Conservation (phyloP, 1,140 invertebrate species). For the Anagrus nilaparvatae region DNA sequence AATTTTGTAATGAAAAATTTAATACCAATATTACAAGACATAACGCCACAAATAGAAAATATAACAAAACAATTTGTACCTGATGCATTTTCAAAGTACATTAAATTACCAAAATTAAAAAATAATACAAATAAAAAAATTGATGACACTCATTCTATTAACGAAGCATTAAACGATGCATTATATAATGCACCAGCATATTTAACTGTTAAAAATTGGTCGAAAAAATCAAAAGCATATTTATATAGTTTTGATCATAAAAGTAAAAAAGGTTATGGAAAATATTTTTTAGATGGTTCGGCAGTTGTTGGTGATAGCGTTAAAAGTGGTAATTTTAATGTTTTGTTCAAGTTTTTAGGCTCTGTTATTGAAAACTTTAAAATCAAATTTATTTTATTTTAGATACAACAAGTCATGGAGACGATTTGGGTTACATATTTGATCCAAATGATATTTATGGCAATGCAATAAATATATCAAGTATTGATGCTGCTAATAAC, state of each 20-base stretch:
- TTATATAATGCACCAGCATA: constrained; percentile 65
- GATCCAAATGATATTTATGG: constrained; percentile 50
- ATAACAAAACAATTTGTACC: constrained; percentile 22
- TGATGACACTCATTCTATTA: constrained; percentile 20
- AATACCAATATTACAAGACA: constrained; percentile 32
- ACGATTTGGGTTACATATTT: constrained; percentile 60
- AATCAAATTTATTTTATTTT: constrained; percentile 11
- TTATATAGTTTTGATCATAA: constrained; percentile 65
- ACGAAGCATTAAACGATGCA: constrained; percentile 48
- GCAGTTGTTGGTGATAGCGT: constrained; percentile 37
- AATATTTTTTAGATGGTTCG: constrained; percentile 50
- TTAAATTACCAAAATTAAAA: constrained; percentile 15
- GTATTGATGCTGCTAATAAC: constrained; percentile 32
- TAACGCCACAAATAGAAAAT: constrained; percentile 23
- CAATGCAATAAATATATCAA: constrained; percentile 36
- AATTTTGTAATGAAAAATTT: constrained; percentile 49
- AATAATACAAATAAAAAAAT: background rate
- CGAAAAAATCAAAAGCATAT: constrained; percentile 46
- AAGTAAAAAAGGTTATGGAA: constrained; percentile 48
- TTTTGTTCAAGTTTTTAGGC: background rate
- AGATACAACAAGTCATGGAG: constrained; percentile 49
- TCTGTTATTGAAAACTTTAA: no score
- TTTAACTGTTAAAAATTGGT: constrained; percentile 55
- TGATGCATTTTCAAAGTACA: constrained; percentile 27
- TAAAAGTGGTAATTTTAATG: constrained; percentile 3